Conservation (phyloP, 92 coral and sea anemone genomes). For the Heliopora coerulea region DNA sequence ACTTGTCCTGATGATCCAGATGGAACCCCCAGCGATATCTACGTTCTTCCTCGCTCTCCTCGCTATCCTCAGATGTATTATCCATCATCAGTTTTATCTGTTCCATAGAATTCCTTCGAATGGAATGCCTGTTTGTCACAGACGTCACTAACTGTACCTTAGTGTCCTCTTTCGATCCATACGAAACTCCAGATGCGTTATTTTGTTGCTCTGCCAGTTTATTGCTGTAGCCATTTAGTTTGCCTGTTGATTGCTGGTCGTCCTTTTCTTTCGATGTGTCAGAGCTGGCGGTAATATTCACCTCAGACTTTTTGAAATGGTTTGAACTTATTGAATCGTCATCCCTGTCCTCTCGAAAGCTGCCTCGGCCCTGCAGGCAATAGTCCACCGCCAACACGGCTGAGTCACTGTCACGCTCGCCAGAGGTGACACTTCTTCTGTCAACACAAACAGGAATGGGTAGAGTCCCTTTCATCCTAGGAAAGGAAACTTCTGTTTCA, state of each 20-base stretch:
- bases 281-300: neutral
- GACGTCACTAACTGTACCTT: slow-evolving; percentile 23
- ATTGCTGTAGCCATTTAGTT: slow-evolving; percentile 6
- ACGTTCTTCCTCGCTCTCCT: slow-evolving; percentile 66
- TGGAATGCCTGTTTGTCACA: slow-evolving; percentile 15
- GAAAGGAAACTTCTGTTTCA: too few relatives aligned
- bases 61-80: slow-evolving; percentile 53
- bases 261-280: neutral
- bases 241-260: neutral
- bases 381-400: slow-evolving; percentile 36
- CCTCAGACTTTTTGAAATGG: neutral
- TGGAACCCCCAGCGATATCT: too few relatives aligned
- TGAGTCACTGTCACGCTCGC: slow-evolving; percentile 30
- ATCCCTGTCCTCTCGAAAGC: slow-evolving; percentile 25
- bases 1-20: slow-evolving; percentile 66
- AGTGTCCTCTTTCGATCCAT: slow-evolving; percentile 4
- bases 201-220: neutral
- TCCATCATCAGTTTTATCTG: slow-evolving; percentile 33
- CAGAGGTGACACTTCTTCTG: slow-evolving; percentile 2
- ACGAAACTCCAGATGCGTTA: neutral
- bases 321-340: slow-evolving; percentile 12
- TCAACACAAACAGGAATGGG: slow-evolving; percentile 34
- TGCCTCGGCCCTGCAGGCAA: slow-evolving; percentile 28
- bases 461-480: slow-evolving; percentile 26
- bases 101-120: slow-evolving; percentile 42